Base-by-base conservation (phyloP, 2,797 vertebrate genomes). In the Alexandromys oeconomus region DNA sequence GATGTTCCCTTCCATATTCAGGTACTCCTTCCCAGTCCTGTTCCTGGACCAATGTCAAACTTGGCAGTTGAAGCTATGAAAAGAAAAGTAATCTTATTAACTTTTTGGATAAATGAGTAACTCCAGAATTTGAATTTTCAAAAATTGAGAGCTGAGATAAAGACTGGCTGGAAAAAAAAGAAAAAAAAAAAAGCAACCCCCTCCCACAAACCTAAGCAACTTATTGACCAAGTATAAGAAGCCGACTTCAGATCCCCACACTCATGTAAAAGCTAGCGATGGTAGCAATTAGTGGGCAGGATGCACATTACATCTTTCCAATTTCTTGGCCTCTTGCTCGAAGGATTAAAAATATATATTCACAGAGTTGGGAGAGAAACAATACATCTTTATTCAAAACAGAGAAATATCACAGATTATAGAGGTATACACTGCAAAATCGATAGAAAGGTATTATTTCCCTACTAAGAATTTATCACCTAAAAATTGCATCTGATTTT, bases 241-340 rank as follows among this genome's bases (percentile, higher is more conserved):
- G 7, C 14, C 29, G 34, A 23, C 21, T 71, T 37, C 23, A 40
- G n/a, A 54, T 87, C 0, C 14, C 23, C 34, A 10, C 14, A 71
- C n/a, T 14, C 25, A 29, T 37, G 14, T 29, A 73, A 37, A 34
- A 69, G 13, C 1, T 4, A 37, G 46, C 4, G 3, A 21, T 27
- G 29, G 11, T n/a, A 51, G 29, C 17, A 25, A 67, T 67, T 48
- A 5, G 23, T 37, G 7, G 31, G 13, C 46, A 67, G 48, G 10
- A 1, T 3, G 9, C 1, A 23, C 0, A 0, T 10, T 6, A 8
- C 15, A 14, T 51, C 13, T 51, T 86, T 51, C 21, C 21, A 69
- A 4, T 31, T 51, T 48, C 31, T 48, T 69, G 14, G 31, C 19
- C 11, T 69, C 63, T 51, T 85, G 25, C 23, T 4, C 0, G 10